Evolutionary conservation across 1,140 invertebrate genomes (phyloP).

Genomic region (Pseudomyrmex sp.): DNA sequence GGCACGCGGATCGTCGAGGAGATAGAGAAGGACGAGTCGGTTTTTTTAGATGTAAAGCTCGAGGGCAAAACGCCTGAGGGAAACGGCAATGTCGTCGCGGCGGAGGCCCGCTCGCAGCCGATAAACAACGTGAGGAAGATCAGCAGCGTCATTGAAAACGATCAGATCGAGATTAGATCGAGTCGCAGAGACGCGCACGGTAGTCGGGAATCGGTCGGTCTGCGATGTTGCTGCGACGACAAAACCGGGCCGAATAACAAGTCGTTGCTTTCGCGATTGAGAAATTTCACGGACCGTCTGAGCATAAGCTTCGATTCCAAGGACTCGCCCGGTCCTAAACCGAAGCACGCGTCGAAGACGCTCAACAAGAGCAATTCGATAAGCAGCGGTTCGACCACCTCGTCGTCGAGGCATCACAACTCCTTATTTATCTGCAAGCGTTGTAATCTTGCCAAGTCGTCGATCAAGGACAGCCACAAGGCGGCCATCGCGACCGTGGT

Average conservation of each 20-base stretch:
- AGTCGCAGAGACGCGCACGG: conserved; percentile 63
- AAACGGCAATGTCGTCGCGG: conserved; percentile 71
- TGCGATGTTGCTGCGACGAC: conserved; percentile 80
- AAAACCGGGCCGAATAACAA: conserved; percentile 77
- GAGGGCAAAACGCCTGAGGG: conserved; percentile 67
- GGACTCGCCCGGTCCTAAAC: conserved; percentile 74
- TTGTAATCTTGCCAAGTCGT: conserved; percentile 76
- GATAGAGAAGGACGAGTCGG: conserved; percentile 75
- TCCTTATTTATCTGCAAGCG: conserved; percentile 75
- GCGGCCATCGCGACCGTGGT: conserved; percentile 62
- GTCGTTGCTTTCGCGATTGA: conserved; percentile 79
- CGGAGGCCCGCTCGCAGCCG: conserved; percentile 18
- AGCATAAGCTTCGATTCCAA: conserved; percentile 83
- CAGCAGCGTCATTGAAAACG: conserved; percentile 52
- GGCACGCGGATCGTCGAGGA: conserved; percentile 79
- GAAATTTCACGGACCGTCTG: conserved; percentile 81
- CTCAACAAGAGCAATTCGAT: conserved; percentile 80
- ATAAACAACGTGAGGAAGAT: conserved; percentile 68
- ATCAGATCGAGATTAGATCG: conserved; percentile 60
- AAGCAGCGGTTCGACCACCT: conserved; percentile 57
- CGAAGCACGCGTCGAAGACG: conserved; percentile 72
- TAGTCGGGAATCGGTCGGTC: conserved; percentile 42
- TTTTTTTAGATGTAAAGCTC: conserved; percentile 51
- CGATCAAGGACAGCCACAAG: conserved; percentile 63
- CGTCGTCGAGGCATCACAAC: conserved; percentile 62